A percentile compares a stretch with the other conserved stretches of the same genome.
These are phyloP conservation scores for Nephrotoma guestfalica DNA, from an alignment of 2,888 invertebrate species.

Conservation along the genomic window DNA sequence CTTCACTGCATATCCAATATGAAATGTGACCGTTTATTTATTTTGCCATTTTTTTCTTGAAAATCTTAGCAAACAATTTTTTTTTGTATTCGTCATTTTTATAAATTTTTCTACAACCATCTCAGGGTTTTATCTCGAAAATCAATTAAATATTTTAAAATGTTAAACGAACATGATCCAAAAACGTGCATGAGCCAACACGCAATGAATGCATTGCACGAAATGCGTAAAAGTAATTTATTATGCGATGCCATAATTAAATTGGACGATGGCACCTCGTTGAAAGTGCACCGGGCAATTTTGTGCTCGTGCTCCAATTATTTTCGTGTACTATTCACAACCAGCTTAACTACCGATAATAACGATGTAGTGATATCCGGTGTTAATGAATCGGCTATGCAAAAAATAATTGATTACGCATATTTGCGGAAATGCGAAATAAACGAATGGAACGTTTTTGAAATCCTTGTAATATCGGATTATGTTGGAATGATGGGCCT, in stretches of 20 bases:
- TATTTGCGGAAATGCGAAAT: slow-evolving; percentile 68
- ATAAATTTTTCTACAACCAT: background rate
- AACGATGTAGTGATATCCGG: slow-evolving; percentile 61
- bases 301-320: slow-evolving; percentile 81
- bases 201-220: slow-evolving; percentile 71
- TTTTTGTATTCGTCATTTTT: background rate
- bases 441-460: slow-evolving; percentile 62
- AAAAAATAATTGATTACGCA: slow-evolving; percentile 66
- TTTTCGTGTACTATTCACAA: slow-evolving; percentile 80
- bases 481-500: slow-evolving; percentile 75
- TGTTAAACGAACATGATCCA: slow-evolving; percentile 13
- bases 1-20: background rate
- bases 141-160: background rate
- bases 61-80: background rate
- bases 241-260: slow-evolving; percentile 77
- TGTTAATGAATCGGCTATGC: slow-evolving; percentile 61
- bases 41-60: background rate
- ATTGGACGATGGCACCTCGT: slow-evolving; percentile 64
- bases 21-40: background rate
- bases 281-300: slow-evolving; percentile 75
- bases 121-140: background rate
- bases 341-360: slow-evolving; percentile 53
- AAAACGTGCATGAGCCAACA: slow-evolving; percentile 57
- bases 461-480: slow-evolving; percentile 71
- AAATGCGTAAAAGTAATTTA: slow-evolving; percentile 65